Conservation (phyloP, 2,888 invertebrate species). For the Caenorhabditis angaria region DNA sequence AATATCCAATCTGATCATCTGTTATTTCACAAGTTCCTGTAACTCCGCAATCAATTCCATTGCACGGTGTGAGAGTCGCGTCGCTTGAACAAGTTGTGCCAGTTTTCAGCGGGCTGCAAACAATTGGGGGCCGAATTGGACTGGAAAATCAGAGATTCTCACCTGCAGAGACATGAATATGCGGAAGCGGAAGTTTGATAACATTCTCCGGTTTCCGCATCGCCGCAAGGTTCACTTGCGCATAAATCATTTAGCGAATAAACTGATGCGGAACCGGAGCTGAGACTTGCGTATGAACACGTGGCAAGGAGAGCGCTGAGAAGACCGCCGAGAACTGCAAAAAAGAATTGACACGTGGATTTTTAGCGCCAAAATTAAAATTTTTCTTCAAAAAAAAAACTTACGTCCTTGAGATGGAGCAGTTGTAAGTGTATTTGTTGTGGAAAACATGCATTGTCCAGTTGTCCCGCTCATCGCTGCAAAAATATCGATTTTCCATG, state of each 20-base stretch:
- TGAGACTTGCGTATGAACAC: constrained; percentile 26
- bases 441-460: constrained; percentile 33
- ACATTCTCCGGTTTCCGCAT: constrained; percentile 28
- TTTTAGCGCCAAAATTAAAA: not conserved
- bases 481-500: constrained; percentile 6
- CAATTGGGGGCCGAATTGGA: too few relatives aligned
- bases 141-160: too few relatives aligned
- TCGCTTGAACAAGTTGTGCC: constrained; percentile 20
- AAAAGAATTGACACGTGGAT: too few relatives aligned
- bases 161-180: constrained; percentile 29
- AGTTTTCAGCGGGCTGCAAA: constrained; percentile 21
- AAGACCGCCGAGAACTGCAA: constrained; percentile 10
- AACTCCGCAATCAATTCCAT: constrained; percentile 27
- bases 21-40: constrained; percentile 34
- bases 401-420: constrained; percentile 16
- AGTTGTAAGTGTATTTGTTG: constrained; percentile 27
- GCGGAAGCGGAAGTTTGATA: constrained; percentile 31
- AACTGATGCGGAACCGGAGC: constrained; percentile 28
- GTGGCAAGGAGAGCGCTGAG: constrained; percentile 29
- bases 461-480: constrained; percentile 38
- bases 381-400: not conserved
- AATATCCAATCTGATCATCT: constrained; percentile 37
- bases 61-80: constrained; percentile 24
- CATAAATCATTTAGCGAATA: constrained; percentile 34
- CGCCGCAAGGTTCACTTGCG: constrained; percentile 26